Conservation (phyloP, 2,113 vertebrate species). For the Ia io region DNA sequence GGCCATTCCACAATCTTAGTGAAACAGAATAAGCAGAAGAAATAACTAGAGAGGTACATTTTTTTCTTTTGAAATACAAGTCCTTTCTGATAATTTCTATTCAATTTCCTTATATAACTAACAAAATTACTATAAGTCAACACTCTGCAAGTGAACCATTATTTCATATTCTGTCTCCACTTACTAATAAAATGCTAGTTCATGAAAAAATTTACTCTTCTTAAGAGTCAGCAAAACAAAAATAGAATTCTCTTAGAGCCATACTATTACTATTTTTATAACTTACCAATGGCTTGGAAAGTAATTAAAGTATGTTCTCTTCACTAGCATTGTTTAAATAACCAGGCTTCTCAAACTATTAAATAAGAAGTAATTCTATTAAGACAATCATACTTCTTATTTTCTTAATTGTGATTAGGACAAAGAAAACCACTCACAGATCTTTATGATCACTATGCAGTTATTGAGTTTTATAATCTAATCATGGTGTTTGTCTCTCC, state of each 20-base stretch:
- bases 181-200: not conserved
- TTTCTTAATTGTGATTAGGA: not conserved
- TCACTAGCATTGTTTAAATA: not conserved
- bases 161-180: not conserved
- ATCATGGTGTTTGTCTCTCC: not conserved
- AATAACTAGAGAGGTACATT: not conserved
- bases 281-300: not conserved
- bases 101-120: conserved; percentile 11
- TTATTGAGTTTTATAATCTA: not conserved
- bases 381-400: not conserved
- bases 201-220: not conserved
- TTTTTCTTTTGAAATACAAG: conserved; percentile 20
- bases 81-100: not conserved
- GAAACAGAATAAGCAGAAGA: not conserved
- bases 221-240: not conserved
- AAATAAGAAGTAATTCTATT: not conserved
- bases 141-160: not conserved
- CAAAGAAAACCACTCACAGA: not conserved
- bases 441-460: not conserved
- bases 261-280: not conserved
- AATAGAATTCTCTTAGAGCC: not conserved
- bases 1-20: not conserved
- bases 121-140: not conserved
- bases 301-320: not conserved
- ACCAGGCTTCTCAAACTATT: conserved; percentile 13